Base-by-base conservation (phyloP, 1,140 invertebrate genomes). In the Limonius californicus region DNA sequence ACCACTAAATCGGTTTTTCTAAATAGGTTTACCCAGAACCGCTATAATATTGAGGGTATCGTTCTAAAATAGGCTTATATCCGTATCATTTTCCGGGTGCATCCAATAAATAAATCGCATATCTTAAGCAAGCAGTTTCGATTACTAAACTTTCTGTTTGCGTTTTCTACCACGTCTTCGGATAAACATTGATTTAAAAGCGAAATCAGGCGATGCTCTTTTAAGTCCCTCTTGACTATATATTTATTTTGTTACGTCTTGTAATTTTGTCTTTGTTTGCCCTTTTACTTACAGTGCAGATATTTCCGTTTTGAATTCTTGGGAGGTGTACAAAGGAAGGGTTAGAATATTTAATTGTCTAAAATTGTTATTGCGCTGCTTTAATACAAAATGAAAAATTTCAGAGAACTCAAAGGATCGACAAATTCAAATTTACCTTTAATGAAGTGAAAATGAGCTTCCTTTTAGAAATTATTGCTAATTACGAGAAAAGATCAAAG, bases 31-130 rank as follows among this genome's bases (percentile, higher is more conserved):
- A 19, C 45, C 20, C 45, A 2, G 19, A 18, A 18, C 45, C 16
- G 19, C 2, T 12, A 15, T 45, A 45, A 18, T 45, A 27, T 27
- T 27, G 23, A 27, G n/a, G 16, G 45, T 18, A 18, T 50, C 45
- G 6, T 50, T 21, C 14, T 50, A 21, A 50, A 50, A 50, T 50
- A 21, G 45, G 45, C 45, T 50, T 50, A 39, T n/a, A n/a, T n/a
- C 23, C 23, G 23, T 27, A 27, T 27, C 35, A n/a, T n/a, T 39
- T 39, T 39, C 11, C 2, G n/a, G n/a, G 35, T 39, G 35, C 35
- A 39, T 14, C 8, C 7, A 12, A 39, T 39, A 39, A 2, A 39
- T 39, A 39, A 39, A 39, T 39, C n/a, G 35, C 11, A 2, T 39
- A 39, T 39, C 35, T 39, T 39, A 6, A 39, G 11, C 35, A 12